These are phyloP conservation scores for Champsocephalus esox DNA, from an alignment of 2,797 vertebrate species.

Conservation along the genomic window DNA sequence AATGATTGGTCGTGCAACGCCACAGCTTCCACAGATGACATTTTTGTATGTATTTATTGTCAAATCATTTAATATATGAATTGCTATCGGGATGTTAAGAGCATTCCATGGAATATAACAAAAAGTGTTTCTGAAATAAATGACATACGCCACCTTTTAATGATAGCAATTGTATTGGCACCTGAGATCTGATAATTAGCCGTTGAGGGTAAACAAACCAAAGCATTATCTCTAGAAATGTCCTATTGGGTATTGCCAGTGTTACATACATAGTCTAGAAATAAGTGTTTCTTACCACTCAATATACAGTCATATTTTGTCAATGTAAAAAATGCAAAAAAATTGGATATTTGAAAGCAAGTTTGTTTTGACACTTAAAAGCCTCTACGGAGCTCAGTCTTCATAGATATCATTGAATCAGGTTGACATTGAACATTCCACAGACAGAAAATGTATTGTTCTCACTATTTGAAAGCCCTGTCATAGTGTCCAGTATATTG, in stretches of 20 bases:
- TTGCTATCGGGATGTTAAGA: no score
- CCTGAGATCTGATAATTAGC: not conserved
- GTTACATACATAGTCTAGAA: conserved; percentile 23
- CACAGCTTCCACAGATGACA: no score
- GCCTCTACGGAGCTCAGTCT: conserved; percentile 1
- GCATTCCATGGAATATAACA: no score
- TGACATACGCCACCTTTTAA: no score
- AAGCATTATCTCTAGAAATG: not conserved
- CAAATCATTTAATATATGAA: no score
- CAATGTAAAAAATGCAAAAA: not conserved
- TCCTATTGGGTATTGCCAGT: not conserved
- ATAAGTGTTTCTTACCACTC: not conserved
- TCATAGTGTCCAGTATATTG: not conserved
- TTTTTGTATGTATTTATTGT: no score
- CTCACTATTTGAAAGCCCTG: not conserved
- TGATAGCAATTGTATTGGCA: no score
- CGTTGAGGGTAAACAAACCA: not conserved
- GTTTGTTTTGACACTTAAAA: conserved; percentile 23
- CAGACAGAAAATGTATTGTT: conserved; percentile 5
- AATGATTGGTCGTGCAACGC: no score
- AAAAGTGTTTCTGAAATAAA: no score
- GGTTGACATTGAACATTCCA: conserved; percentile 25
- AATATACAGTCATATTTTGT: conserved; percentile 12
- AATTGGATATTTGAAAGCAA: not conserved
- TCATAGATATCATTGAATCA: conserved; percentile 24